Base-by-base conservation (phyloP, 2,888 invertebrate species). In the Leptogaster cylindrica region DNA sequence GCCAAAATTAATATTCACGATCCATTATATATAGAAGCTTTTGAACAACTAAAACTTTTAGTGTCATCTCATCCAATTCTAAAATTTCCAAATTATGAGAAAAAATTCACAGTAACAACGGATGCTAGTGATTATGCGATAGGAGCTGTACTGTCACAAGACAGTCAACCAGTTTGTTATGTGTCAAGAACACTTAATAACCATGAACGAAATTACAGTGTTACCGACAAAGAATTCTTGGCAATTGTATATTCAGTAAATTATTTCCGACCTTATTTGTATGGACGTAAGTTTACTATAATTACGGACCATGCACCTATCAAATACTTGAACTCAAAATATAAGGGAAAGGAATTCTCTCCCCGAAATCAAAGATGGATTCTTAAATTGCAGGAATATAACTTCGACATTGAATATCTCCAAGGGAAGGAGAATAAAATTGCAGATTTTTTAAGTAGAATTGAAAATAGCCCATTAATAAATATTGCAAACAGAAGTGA, bases 141-240 rank as follows among this genome's bases (percentile, higher is more conserved):
- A 46, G 68, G 68, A 31, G 58, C 41, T n/a, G 25, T 58, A 23
- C 23, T 58, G 1, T 58, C 41, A 1, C 36, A 36, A 36, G 36
- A 36, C 36, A 6, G 36, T 36, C 36, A 36, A 5, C 31, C 31
- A 8, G 8, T 31, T 31, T 31, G 31, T 31, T 8, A 31, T 8
- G 8, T 31, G 6, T 31, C 31, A 31, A 5, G 31, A 31, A 31
- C 8, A 31, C 31, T 5, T n/a, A 71, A 71, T n/a, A 55, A 64
- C 12, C 63, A 70, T 44, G 70, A 70, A 23, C 55, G 65, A 65
- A 70, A 70, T 12, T 67, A 71, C 25, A 63, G 65, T 28, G 20
- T 23, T 16, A 68, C 58, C 3, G 64, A 71, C 41, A 67, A 70
- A 50, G 68, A 71, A 64, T 71, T 71, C 61, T 67, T 71, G 28